Evolutionary conservation across 2,113 vertebrate species (phyloP), one percentile per base, ranked within the genome.

Genomic region (Coreoperca whiteheadi): DNA sequence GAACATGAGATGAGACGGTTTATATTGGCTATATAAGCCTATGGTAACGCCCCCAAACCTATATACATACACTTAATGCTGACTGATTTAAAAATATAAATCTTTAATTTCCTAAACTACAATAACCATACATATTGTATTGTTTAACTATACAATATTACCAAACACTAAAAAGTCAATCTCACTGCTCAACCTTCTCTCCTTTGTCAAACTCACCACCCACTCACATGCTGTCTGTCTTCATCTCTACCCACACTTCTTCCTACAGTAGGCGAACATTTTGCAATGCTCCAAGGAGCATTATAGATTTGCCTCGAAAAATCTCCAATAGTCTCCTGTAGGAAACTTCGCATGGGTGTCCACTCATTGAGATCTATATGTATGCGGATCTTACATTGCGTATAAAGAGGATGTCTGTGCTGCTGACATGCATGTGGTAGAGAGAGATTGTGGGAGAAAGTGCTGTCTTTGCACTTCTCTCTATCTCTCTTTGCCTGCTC

Each of bases 201-300:
- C 54, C 65, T 63, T 32, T 65, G 64, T 77, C 76, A 87, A 67
- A 73, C 74, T 85, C 68, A 77, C 83, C 79, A 84, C 77, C 88
- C 91, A 87, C 87, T 82, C 77, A 87, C 84, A 87, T 71, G 74
- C 88, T 90, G 78, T 74, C 66, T 50, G 72, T 77, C 78, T 88
- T 80, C 71, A 73, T 86, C 56, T 54, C 79, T 66, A 64, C 75
- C 69, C 83, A 83, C 83, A 65, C 66, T 30, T 69, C 34, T 74
- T 70, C 59, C 83, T 73, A 78, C 89, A 74, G 61, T 54, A 43
- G 41, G 51, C 32, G 18, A 81, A 87, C 61, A 34, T 43, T 78
- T 77, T 74, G 56, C 48, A 81, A 25, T 12, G 9, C 54, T 48
- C n/a, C 12, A 54, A 20, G 68, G 74, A 74, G 43, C 30, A 73